phyloP scores from a whole-genome alignment of 2,113 vertebrate species.

The Gymnobelideus leadbeateri region DNA sequence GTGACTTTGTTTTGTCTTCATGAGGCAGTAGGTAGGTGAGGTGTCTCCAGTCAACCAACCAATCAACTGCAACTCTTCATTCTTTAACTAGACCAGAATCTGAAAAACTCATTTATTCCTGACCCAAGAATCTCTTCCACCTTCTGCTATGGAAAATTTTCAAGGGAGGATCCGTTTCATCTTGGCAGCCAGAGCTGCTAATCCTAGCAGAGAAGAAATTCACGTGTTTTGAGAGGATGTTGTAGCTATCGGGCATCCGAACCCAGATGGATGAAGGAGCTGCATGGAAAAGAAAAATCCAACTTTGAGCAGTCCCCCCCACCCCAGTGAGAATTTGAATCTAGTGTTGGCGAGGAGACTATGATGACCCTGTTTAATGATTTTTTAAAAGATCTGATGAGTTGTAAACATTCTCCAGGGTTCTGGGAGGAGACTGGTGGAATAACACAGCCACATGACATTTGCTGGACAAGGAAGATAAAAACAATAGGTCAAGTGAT shows the following conservation, averaged over 20 bases:
- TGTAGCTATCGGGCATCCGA: not conserved
- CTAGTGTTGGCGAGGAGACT: slow-evolving; percentile 29
- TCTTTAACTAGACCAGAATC: slow-evolving; percentile 26
- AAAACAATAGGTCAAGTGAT: slow-evolving; percentile 63
- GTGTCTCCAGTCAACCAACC: not conserved
- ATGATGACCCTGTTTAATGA: slow-evolving; percentile 48
- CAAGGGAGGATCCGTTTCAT: slow-evolving; percentile 23
- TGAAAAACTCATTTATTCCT: slow-evolving; percentile 50
- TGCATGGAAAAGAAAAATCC: slow-evolving; percentile 52
- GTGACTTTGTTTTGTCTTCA: slow-evolving; percentile 13
- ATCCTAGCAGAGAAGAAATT: slow-evolving; percentile 1
- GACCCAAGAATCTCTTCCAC: slow-evolving; percentile 51
- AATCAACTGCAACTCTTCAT: slow-evolving; percentile 20
- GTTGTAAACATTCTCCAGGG: slow-evolving; percentile 53
- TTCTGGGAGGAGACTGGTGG: not conserved
- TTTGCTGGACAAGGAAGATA: slow-evolving; percentile 40
- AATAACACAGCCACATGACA: slow-evolving; percentile 50
- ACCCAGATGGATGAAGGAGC: slow-evolving; percentile 8
- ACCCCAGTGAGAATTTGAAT: slow-evolving; percentile 59
- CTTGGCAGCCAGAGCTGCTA: slow-evolving; percentile 27
- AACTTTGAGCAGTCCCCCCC: slow-evolving; percentile 52
- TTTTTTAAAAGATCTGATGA: slow-evolving; percentile 62
- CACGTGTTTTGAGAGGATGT: slow-evolving; percentile 4
- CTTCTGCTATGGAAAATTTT: slow-evolving; percentile 53
- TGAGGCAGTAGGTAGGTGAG: slow-evolving; percentile 16